A percentile compares a stretch with the other conserved stretches of the same genome.
These are phyloP conservation scores for Cranoglanis bouderius DNA, from an alignment of 2,113 vertebrate species.

Conservation along the genomic window DNA sequence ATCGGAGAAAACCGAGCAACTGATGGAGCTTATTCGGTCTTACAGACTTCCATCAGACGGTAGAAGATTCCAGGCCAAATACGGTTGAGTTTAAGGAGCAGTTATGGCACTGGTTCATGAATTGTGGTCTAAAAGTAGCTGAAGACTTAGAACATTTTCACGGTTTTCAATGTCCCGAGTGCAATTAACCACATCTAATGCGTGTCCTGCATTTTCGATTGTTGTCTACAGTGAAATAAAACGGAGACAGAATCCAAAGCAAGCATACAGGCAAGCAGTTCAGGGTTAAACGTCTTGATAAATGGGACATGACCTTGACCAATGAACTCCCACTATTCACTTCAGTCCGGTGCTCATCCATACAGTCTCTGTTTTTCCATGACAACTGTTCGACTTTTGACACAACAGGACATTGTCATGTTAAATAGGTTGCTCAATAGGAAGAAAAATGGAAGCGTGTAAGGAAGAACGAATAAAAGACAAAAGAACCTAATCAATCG, in stretches of 20 bases:
- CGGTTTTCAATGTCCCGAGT: not conserved
- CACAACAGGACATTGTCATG: not conserved
- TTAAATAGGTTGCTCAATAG: not conserved
- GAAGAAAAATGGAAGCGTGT: not conserved
- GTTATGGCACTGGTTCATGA: not conserved
- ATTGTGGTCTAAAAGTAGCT: not conserved
- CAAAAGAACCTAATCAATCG: not conserved
- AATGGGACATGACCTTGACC: slow-evolving; percentile 8
- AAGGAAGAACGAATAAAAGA: not conserved
- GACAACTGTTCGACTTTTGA: not conserved
- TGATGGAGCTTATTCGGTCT: not conserved
- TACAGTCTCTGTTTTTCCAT: not conserved
- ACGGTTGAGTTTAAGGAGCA: not conserved
- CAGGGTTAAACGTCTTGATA: not conserved
- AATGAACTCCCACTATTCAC: not conserved
- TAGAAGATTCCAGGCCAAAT: not conserved
- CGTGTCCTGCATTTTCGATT: not conserved
- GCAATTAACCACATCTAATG: not conserved
- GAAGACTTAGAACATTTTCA: not conserved
- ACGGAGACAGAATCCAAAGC: not conserved
- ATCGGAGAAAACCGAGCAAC: not conserved
- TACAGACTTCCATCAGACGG: not conserved
- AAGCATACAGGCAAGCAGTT: not conserved
- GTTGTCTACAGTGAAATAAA: not conserved
- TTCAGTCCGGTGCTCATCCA: not conserved